Evolutionary conservation across 2,888 invertebrate species (phyloP).

Genomic region (Tipula lateralis): DNA sequence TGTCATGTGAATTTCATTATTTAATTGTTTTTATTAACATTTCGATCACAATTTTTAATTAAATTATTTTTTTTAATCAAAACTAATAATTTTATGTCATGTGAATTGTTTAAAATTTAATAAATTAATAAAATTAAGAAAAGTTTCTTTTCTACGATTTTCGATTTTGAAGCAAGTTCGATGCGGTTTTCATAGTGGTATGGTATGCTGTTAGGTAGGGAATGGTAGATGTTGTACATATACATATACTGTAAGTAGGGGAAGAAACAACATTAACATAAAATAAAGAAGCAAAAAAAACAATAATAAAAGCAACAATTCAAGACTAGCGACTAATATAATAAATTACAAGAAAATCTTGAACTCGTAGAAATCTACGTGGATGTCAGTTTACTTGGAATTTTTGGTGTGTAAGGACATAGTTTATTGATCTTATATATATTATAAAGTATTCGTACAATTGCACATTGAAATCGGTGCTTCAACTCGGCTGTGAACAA

Average conservation of each 20-base stretch:
- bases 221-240: background rate
- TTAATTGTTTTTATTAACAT: background rate
- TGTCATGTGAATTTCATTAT: background rate
- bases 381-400: background rate
- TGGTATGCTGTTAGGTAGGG: background rate
- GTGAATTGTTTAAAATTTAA: background rate
- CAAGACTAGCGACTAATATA: background rate
- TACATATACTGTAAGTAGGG: background rate
- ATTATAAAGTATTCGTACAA: no score
- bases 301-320: background rate
- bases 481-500: no score
- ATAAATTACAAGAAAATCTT: background rate
- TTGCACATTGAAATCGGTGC: background rate
- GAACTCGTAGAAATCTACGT: background rate
- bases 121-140: slow-evolving; percentile 1
- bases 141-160: background rate
- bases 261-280: background rate
- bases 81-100: background rate
- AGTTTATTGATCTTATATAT: background rate
- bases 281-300: background rate
- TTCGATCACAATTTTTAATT: background rate
- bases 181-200: background rate
- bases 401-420: background rate
- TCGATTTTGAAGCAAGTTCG: background rate
- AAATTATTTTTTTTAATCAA: background rate